Percentiles rank a stretch among this genome's conserved stretches.
Evolutionary conservation across 30 jellyfish, hydroid and myxozoan species (phyloP).

Genomic region (Aurelia aurita): DNA sequence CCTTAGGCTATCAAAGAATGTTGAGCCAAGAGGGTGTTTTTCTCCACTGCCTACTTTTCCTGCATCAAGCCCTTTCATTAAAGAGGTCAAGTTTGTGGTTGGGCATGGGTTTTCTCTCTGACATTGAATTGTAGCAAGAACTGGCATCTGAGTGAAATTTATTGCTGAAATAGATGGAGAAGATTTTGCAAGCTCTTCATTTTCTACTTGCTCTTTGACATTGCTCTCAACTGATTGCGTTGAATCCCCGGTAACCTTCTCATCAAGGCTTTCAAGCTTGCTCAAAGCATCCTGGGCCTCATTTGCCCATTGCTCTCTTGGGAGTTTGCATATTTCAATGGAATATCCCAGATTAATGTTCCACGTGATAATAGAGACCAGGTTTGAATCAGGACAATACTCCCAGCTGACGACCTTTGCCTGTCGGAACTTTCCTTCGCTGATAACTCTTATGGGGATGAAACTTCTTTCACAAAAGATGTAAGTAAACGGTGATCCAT

Average conservation of each 20-base stretch:
- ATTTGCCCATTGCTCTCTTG: slow-evolving; percentile 43
- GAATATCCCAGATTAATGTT: background rate
- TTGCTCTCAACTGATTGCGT: no score
- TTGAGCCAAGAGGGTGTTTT: slow-evolving; percentile 13
- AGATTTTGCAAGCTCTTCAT: slow-evolving; percentile 19
- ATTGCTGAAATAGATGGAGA: slow-evolving; percentile 1
- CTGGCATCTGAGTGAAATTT: slow-evolving; percentile 3
- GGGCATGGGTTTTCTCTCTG: slow-evolving; percentile 29
- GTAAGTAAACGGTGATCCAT: background rate
- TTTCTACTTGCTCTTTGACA: background rate
- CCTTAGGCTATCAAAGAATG: slow-evolving; percentile 29
- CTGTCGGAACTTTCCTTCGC: background rate
- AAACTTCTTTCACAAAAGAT: slow-evolving; percentile 10
- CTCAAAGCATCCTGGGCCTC: slow-evolving; percentile 28
- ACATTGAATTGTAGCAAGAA: slow-evolving; percentile 2
- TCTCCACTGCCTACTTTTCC: slow-evolving; percentile 53
- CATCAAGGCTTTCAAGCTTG: background rate
- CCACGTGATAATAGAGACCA: slow-evolving; percentile 3
- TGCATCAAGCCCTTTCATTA: slow-evolving; percentile 12
- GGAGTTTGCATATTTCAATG: slow-evolving; percentile 33
- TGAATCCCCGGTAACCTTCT: background rate
- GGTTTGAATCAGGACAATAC: slow-evolving; percentile 11
- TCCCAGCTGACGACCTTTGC: slow-evolving; percentile 15
- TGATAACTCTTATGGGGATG: slow-evolving; percentile 8
- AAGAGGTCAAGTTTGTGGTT: background rate